Evolutionary conservation across 2,113 vertebrate species (phyloP), one percentile per base, ranked within the genome.

Genomic region (Lophochroa leadbeateri): DNA sequence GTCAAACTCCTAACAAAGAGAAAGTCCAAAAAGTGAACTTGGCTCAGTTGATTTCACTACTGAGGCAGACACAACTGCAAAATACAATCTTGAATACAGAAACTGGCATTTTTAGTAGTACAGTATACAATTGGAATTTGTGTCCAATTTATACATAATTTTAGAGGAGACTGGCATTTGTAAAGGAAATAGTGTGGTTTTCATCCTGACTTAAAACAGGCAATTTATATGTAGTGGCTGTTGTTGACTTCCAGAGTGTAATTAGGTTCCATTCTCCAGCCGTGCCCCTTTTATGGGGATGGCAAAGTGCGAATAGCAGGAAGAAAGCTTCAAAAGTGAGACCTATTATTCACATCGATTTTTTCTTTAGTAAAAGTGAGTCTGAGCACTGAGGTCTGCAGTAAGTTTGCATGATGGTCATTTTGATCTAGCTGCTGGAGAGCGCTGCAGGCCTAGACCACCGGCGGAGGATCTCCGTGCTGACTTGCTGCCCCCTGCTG

Each of bases 401-500:
- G 18, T 43, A 8, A 50, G 13, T 46, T 80, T 65, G 35, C 8
- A 1, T 10, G 35, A 13, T 29, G 27, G 10, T 76, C 0, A 0
- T 53, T 96, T 79, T 37, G 24, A 7, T 80, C 7, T 25, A 23
- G 11, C 19, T 71, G 57, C 19, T 3, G 5, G 31, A 50, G 39
- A n/a, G 29, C 13, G 0, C 46, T 72, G 21, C 65, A 29, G 18
- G 6, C 3, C 53, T 27, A 25, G 75, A 43, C 10, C 15, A 2
- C 29, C 7, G 14, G 8, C 39, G 57, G 28, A 8, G 2, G 31
- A 47, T 47, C 41, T 88, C 58, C 0, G 0, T 67, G 78, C 71
- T 92, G 44, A 55, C 20, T 47, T 95, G 86, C 64, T 95, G 97
- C 95, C 96, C 80, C 81, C 94, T 79, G 19, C 86, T 83, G 97